Base-by-base conservation (phyloP, 2,797 vertebrate genomes). In the Sciurus carolinensis region DNA sequence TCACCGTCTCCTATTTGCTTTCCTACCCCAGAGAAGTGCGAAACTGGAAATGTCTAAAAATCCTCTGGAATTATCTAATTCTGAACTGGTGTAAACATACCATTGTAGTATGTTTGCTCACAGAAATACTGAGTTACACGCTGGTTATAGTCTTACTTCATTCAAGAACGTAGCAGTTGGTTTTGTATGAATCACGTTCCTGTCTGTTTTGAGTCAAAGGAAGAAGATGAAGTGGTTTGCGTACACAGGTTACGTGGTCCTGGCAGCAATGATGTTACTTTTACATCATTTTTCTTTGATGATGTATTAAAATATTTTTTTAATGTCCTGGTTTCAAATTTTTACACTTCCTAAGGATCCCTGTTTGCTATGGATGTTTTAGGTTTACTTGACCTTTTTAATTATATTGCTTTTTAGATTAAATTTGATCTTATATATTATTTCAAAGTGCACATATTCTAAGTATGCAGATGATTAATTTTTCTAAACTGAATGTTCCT, bases 11-110 rank as follows among this genome's bases (percentile, higher is more conserved):
- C 4, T 30, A n/a, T 90, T 89, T 83, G 52, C 30, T 79, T 82
- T 87, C 22, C 13, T 1, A 77, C 20, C 3, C 7, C 7, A 72
- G 82, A 64, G 95, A 89, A 90, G 3, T 50, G 15, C 9, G 24
- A 64, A 81, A 24, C 82, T 66, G 39, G 50, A 76, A 77, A 24
- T 59, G 28, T 26, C 47, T 83, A 62, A 81, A 94, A 93, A 11
- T 79, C 30, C 11, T 69, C 36, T 80, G 86, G 13, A 52, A 67
- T 64, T 64, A 87, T 36, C 44, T 96, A 62, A 64, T 87, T 89
- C 20, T 92, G 42, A 86, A 18, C 11, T 79, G 67, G 22, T 9
- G 3, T 59, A 54, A 73, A 66, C 7, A 22, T 71, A 69, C 15
- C 36, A 24, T 67, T 90, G 54, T 42, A 26, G 7, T 33, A 17